Evolutionary conservation across 2,797 vertebrate genomes (phyloP).

Genomic region (Characodon lateralis): DNA sequence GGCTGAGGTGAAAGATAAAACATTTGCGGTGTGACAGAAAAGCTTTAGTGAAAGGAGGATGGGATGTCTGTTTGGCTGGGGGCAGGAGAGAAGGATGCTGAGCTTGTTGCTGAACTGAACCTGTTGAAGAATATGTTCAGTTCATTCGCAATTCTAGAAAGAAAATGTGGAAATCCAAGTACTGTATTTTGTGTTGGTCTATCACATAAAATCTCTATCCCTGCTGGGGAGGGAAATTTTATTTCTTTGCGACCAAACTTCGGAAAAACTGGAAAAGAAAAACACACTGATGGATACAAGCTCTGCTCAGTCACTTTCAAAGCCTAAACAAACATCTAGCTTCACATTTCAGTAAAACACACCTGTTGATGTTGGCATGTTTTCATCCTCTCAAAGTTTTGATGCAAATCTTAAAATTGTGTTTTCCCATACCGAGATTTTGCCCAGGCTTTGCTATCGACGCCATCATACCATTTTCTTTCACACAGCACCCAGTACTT

Average conservation of each 20-base stretch:
- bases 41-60: too few species aligned
- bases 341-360: background rate
- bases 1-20: too few species aligned
- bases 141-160: too few species aligned
- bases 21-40: too few species aligned
- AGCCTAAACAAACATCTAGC: background rate
- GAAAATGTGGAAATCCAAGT: too few species aligned
- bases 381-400: background rate
- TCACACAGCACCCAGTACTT: background rate
- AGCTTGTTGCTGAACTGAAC: too few species aligned
- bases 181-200: too few species aligned
- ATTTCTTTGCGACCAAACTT: background rate
- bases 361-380: background rate
- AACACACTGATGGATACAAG: background rate
- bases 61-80: too few species aligned
- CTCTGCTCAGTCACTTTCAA: background rate
- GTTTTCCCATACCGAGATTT: background rate
- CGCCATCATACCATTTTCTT: constrained; percentile 2
- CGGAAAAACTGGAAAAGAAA: background rate
- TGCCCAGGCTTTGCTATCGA: background rate
- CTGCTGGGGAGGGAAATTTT: too few species aligned
- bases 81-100: too few species aligned
- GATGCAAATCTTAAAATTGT: background rate
- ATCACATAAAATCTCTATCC: too few species aligned
- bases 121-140: too few species aligned